Evolutionary conservation across 2,888 invertebrate species (phyloP).

Genomic region (Conchocele bisecta): DNA sequence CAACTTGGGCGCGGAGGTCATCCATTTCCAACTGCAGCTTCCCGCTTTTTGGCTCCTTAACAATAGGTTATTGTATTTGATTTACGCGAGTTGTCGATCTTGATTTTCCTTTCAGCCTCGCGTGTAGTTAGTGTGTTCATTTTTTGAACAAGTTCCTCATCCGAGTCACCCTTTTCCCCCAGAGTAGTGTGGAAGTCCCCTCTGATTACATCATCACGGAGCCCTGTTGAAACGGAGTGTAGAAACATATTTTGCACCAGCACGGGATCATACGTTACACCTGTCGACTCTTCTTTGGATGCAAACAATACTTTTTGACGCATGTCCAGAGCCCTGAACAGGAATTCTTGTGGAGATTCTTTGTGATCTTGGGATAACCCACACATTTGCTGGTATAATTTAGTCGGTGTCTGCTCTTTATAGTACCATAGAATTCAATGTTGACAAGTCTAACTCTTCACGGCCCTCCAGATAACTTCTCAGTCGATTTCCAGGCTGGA

Average conservation of each 20-base stretch:
- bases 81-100: neutral
- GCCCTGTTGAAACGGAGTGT: slow-evolving; percentile 15
- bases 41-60: too few relatives aligned
- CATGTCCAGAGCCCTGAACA: slow-evolving; percentile 16
- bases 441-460: neutral
- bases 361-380: neutral
- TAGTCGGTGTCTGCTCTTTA: slow-evolving; percentile 19
- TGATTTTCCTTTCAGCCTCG: slow-evolving; percentile 3
- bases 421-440: slow-evolving; percentile 11
- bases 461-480: slow-evolving; percentile 34
- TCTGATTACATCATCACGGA: slow-evolving; percentile 9
- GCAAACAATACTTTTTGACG: slow-evolving; percentile 13
- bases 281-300: slow-evolving; percentile 4
- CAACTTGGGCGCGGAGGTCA: too few relatives aligned
- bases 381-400: slow-evolving; percentile 25
- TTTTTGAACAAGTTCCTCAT: slow-evolving; percentile 11
- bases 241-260: slow-evolving; percentile 9
- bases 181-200: neutral
- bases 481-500: slow-evolving; percentile 6
- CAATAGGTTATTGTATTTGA: too few relatives aligned
- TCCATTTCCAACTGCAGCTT: too few relatives aligned
- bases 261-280: neutral
- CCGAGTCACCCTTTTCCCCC: neutral
- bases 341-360: slow-evolving; percentile 15
- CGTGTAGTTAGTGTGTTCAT: neutral